phyloP scores from a whole-genome alignment of 2,113 vertebrate genomes.

The Zosterops borbonicus region DNA sequence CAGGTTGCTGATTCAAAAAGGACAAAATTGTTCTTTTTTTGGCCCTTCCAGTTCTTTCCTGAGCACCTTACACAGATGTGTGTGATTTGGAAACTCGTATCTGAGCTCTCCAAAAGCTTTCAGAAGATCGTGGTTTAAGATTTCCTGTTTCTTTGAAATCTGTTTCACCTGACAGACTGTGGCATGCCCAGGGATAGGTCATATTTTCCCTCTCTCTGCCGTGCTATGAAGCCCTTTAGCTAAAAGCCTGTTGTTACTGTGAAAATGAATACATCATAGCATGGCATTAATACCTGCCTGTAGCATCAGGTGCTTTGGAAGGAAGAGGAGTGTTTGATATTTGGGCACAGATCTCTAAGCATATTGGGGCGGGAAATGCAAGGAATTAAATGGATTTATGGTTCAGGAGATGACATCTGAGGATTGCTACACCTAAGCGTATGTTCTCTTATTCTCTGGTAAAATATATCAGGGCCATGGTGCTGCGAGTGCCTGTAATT shows the following conservation, averaged over 20 bases:
- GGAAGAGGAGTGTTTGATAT: background rate
- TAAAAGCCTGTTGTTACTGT: background rate
- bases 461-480: background rate
- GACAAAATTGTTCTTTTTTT: background rate
- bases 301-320: background rate
- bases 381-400: background rate
- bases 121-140: background rate
- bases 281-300: background rate
- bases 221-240: background rate
- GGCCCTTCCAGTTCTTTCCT: background rate
- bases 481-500: constrained; percentile 13
- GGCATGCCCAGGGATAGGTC: background rate
- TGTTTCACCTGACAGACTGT: background rate
- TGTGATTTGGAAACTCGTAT: background rate
- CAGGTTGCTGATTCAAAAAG: background rate
- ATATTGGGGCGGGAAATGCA: background rate
- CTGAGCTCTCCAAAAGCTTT: background rate
- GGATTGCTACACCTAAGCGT: background rate
- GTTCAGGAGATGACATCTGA: background rate
- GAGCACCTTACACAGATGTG: background rate
- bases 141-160: background rate
- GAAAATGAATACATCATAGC: background rate
- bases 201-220: background rate
- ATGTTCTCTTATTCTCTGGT: background rate
- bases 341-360: background rate